Conservation (phyloP, 1,140 invertebrate genomes). For the Colletes latitarsis region DNA sequence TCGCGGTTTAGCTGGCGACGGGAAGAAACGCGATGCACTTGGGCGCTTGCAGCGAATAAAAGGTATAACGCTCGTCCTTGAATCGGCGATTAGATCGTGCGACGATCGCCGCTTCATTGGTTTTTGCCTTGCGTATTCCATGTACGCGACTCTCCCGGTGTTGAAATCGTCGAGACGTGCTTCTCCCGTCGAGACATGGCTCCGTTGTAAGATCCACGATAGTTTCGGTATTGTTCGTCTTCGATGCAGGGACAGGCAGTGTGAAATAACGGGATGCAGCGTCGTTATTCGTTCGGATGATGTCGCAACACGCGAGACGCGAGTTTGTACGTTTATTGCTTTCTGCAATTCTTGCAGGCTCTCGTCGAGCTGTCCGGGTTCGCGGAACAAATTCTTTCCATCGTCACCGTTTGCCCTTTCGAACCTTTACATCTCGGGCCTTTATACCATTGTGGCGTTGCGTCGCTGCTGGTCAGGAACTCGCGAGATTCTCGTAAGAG, state of each 20-base stretch:
- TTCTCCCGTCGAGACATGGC: neutral
- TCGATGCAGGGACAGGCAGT: neutral
- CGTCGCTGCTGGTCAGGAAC: too few relatives aligned
- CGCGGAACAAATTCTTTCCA: too few relatives aligned
- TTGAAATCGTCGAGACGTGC: constrained; percentile 50
- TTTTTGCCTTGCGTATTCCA: constrained; percentile 58
- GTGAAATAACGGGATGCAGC: neutral
- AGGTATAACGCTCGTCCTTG: constrained; percentile 39
- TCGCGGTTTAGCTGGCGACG: neutral
- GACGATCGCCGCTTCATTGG: constrained; percentile 44
- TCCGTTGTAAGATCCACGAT: neutral
- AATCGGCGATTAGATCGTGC: constrained; percentile 51
- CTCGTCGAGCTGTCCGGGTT: too few relatives aligned
- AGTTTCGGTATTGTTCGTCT: neutral
- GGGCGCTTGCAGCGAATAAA: constrained; percentile 1
- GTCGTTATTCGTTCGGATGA: constrained; percentile 9
- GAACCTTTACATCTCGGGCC: too few relatives aligned
- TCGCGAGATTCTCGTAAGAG: too few relatives aligned
- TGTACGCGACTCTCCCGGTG: constrained; percentile 22
- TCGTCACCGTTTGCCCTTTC: too few relatives aligned
- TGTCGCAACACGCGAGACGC: neutral
- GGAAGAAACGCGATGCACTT: constrained; percentile 30
- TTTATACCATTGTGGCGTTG: too few relatives aligned
- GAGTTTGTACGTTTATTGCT: too few relatives aligned
- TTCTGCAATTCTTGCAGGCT: too few relatives aligned